Conservation (phyloP, 2,113 vertebrate genomes). For the Myxocyprinus asiaticus region DNA sequence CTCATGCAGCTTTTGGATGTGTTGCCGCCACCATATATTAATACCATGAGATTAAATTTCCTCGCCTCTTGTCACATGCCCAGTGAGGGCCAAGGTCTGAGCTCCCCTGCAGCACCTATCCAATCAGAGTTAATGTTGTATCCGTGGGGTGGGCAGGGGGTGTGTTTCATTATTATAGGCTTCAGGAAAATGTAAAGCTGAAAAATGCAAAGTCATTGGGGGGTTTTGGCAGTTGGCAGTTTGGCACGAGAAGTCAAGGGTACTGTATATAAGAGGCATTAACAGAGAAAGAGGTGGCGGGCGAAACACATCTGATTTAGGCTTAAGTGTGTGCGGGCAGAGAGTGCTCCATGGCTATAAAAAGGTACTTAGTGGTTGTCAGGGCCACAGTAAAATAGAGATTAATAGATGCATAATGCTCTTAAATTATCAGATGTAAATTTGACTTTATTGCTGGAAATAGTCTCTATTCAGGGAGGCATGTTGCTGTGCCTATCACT, state of each 20-base stretch:
- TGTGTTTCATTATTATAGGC: slow-evolving; percentile 61
- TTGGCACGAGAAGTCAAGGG: neutral
- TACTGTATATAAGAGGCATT: neutral
- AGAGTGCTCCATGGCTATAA: neutral
- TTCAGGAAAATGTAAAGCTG: slow-evolving; percentile 62
- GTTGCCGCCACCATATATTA: too few relatives aligned
- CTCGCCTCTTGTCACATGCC: neutral
- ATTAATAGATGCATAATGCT: slow-evolving; percentile 25
- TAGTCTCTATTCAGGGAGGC: neutral
- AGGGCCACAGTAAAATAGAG: slow-evolving; percentile 18
- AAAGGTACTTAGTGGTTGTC: slow-evolving; percentile 23
- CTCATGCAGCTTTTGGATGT: too few relatives aligned
- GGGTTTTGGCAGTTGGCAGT: neutral
- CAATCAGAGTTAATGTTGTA: slow-evolving; percentile 59
- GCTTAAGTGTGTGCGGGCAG: neutral
- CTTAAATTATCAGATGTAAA: slow-evolving; percentile 8
- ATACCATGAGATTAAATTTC: slow-evolving; percentile 36
- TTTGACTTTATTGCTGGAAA: neutral
- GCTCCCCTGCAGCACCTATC: slow-evolving; percentile 31
- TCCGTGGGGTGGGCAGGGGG: slow-evolving; percentile 47
- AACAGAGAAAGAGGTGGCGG: slow-evolving; percentile 37
- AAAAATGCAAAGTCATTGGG: slow-evolving; percentile 1
- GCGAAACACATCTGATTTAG: slow-evolving; percentile 46
- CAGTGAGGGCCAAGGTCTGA: neutral
- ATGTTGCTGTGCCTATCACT: too few relatives aligned